Evolutionary conservation across 1,140 invertebrate genomes (phyloP), one percentile per base, ranked within the genome.

Genomic region (Zophobas morio): DNA sequence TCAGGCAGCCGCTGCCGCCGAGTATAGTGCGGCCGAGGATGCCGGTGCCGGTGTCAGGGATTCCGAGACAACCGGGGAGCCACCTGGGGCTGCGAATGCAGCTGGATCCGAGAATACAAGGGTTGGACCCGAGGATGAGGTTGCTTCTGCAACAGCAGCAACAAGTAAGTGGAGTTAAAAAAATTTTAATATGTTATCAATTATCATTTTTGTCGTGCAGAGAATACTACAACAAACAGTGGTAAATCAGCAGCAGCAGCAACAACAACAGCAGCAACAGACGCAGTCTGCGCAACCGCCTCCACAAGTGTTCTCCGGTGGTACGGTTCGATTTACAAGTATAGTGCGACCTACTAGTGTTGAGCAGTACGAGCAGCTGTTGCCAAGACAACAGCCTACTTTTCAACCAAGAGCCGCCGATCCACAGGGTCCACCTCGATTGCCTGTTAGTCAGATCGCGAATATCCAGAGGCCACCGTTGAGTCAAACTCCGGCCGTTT

Each of bases 1-100:
- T 91, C 75, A 86, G 90, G 57, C 90, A 90, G 82, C 90, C 90
- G 3, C 81, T 91, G 54, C 90, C 90, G 1, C 90, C 90, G 33
- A 85, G 86, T 56, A 87, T 89, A 5, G 85, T 86, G 0, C 85
- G 90, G 77, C 88, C 89, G 1, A 83, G 89, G 74, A 66, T 79
- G 8, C 80, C 82, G 1, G 40, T 80, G 33, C n/a, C 82, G 39
- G n/a, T 78, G n/a, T 75, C 70, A 32, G 75, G 78, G 34, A 40
- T 85, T 42, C 79, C 78, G 5, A 78, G 82, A 33, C 80, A 82
- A 42, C 76, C 74, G 8, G 77, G 74, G 0, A n/a, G 51, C 40
- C 66, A 81, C 1, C 40, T 78, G 3, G 78, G 80, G 8, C 74
- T 85, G 8, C 77, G 84, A 71, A 76, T 85, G 78, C 80, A 78